Percentiles rank a stretch among this genome's conserved stretches.
Conservation (phyloP, 2,888 invertebrate genomes). For the Boloria selene region DNA sequence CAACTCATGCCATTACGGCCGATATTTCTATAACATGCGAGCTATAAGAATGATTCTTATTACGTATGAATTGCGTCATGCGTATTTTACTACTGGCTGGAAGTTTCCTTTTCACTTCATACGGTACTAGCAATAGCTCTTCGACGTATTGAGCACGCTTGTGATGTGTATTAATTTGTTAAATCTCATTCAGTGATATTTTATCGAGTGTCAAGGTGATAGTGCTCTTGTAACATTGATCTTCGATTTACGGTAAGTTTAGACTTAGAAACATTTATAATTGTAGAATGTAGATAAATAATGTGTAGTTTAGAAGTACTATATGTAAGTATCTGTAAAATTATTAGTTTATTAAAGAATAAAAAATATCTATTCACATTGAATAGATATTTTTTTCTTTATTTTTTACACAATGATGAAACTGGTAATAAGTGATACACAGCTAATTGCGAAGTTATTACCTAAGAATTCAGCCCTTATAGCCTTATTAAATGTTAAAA, state of each 20-base stretch:
- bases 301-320: not conserved
- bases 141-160: slow-evolving; percentile 9
- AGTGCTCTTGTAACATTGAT: slow-evolving; percentile 15
- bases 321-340: no score
- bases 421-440: no score
- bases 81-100: slow-evolving; percentile 6
- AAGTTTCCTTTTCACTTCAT: slow-evolving; percentile 28
- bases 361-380: no score
- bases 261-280: not conserved
- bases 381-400: no score
- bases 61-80: slow-evolving; percentile 5
- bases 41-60: not conserved
- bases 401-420: no score
- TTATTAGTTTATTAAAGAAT: no score
- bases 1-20: not conserved
- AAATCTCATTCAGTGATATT: slow-evolving; percentile 6
- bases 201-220: slow-evolving; percentile 11
- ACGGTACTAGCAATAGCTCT: not conserved
- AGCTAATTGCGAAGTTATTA: no score
- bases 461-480: no score
- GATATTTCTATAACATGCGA: no score
- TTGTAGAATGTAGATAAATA: not conserved
- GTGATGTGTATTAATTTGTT: not conserved
- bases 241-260: slow-evolving; percentile 15
- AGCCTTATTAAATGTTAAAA: no score